Evolutionary conservation across 2,888 invertebrate species (phyloP).

Genomic region (Venustoraphidia nigricollis): DNA sequence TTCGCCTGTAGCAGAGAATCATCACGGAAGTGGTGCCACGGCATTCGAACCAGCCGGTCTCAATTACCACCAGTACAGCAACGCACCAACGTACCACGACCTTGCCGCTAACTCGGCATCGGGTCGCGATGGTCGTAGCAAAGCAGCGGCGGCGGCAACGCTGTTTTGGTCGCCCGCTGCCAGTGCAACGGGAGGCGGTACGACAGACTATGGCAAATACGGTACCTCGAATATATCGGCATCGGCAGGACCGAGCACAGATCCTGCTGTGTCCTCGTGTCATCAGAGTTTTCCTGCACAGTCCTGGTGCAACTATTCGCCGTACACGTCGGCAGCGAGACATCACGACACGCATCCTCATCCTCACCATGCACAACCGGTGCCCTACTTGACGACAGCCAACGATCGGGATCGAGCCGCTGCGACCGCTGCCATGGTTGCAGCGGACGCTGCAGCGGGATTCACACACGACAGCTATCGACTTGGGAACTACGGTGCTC

Average conservation of each 20-base stretch:
- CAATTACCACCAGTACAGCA: constrained; percentile 52
- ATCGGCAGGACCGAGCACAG: constrained; percentile 28
- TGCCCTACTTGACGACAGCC: constrained; percentile 51
- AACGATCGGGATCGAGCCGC: constrained; percentile 54
- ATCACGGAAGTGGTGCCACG: constrained; percentile 30
- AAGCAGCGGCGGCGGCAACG: constrained; percentile 27
- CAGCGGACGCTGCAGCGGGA: constrained; percentile 39
- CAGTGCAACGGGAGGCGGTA: constrained; percentile 31
- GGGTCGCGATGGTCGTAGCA: constrained; percentile 42
- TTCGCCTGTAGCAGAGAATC: constrained; percentile 41
- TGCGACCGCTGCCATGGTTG: constrained; percentile 35
- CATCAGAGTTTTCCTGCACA: constrained; percentile 56
- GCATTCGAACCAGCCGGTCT: constrained; percentile 42
- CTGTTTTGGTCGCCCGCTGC: constrained; percentile 55
- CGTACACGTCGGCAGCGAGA: constrained; percentile 41
- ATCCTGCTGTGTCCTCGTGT: constrained; percentile 40
- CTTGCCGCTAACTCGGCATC: constrained; percentile 46
- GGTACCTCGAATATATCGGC: constrained; percentile 31
- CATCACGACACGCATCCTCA: constrained; percentile 34
- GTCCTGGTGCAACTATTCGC: constrained; percentile 50
- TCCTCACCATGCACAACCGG: constrained; percentile 45
- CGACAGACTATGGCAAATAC: constrained; percentile 40
- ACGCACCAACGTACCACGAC: constrained; percentile 60
- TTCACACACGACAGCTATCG: constrained; percentile 64
- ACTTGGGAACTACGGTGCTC: constrained; percentile 54